Percentiles rank a stretch among this genome's conserved stretches.
Conservation (phyloP, 2,888 invertebrate genomes). For the Pachydiplax longipennis region DNA sequence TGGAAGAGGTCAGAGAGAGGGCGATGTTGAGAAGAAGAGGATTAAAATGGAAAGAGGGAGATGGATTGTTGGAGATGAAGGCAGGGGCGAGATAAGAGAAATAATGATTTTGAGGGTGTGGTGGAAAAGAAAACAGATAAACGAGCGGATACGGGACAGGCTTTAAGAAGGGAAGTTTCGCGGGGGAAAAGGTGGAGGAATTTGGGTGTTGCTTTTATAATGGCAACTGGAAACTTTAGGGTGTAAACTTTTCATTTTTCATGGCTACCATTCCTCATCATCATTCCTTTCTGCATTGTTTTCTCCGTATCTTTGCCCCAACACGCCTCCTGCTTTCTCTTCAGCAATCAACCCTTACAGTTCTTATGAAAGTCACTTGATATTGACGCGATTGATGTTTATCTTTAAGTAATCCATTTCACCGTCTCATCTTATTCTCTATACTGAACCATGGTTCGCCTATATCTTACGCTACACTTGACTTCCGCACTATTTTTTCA, state of each 20-base stretch:
- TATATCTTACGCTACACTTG: too few relatives aligned
- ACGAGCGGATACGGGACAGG: background rate
- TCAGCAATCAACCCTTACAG: too few relatives aligned
- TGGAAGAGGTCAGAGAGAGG: too few relatives aligned
- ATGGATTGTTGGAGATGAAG: background rate
- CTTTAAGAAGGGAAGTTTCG: background rate
- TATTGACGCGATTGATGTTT: too few relatives aligned
- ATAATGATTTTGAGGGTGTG: background rate
- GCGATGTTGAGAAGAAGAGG: background rate
- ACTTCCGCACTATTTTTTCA: too few relatives aligned
- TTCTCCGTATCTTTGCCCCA: too few relatives aligned
- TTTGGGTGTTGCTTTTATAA: background rate
- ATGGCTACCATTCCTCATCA: background rate
- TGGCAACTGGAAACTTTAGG: background rate
- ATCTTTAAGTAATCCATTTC: too few relatives aligned
- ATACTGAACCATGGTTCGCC: too few relatives aligned
- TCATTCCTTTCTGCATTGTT: background rate
- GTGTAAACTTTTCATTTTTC: background rate
- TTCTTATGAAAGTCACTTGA: too few relatives aligned
- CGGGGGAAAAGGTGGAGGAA: background rate
- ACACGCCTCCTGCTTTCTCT: too few relatives aligned
- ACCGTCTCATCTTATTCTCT: too few relatives aligned
- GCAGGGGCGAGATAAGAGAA: background rate
- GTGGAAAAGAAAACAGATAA: background rate
- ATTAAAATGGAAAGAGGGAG: background rate